Evolutionary conservation across 1,140 invertebrate genomes (phyloP), one percentile per base, ranked within the genome.

Genomic region (Pomacea maculata): DNA sequence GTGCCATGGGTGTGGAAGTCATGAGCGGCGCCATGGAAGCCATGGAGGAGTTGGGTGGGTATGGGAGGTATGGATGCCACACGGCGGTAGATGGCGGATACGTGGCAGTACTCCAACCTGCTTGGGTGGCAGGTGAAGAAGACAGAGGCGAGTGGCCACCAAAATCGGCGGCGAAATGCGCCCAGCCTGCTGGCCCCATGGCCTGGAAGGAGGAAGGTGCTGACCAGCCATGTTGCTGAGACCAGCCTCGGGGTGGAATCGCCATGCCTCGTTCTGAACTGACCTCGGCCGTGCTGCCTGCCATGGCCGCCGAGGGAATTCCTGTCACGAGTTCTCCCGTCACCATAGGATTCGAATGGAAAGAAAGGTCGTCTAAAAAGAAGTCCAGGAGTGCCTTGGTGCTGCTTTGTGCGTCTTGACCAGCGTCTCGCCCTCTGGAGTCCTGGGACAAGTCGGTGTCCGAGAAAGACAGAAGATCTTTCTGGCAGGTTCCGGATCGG

Each of bases 311-410:
- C 74, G 54, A 14, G n/a, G n/a, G 25, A 29, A 21, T 15, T 55
- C 75, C 45, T 19, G 29, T 14, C 34, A 2, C 64, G 9, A 78
- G 63, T 19, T 80, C 63, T 9, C 79, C 79, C 17, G 82, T 78
- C 17, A 83, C 82, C 79, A 80, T 80, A 11, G 82, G 82, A 75
- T 83, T 75, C 14, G 61, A 55, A 10, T 78, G 25, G 45, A 83
- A 80, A 19, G 64, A 67, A 9, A 14, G 29, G 64, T 80, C 71
- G 71, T 83, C 78, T 45, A 80, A 19, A 54, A 83, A 83, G 45
- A 83, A 83, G 34, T 76, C 80, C 55, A 83, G 61, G 25, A 83
- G 67, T 6, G 82, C 67, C 19, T 52, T 77, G 9, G 63, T 3
- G 34, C 4, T 12, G 34, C 10, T 19, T 10, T 67, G 14, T 65